phyloP scores from a whole-genome alignment of 1,140 invertebrate species.

The Chionoecetes opilio region DNA sequence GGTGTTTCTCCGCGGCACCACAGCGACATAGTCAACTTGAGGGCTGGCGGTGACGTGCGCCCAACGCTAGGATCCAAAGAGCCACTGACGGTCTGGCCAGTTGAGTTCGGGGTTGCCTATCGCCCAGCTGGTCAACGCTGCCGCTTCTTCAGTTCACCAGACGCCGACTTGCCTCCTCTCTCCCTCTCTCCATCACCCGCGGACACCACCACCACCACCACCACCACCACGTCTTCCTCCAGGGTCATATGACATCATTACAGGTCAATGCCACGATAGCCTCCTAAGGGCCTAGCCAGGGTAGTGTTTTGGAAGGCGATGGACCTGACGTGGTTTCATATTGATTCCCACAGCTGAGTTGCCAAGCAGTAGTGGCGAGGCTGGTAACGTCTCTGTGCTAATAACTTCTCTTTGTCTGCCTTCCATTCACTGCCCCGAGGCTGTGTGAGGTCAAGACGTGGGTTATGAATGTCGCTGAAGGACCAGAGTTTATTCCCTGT shows the following conservation, averaged over 20 bases:
- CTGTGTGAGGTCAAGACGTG: background rate
- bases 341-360: slow-evolving; percentile 72
- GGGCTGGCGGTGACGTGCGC: slow-evolving; percentile 57
- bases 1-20: slow-evolving; percentile 34
- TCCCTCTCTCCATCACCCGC: background rate
- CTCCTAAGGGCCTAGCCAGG: background rate
- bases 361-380: slow-evolving; percentile 21
- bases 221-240: background rate
- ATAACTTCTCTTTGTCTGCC: background rate
- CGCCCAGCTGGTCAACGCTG: slow-evolving; percentile 77
- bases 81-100: slow-evolving; percentile 71
- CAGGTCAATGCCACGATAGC: background rate
- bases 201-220: background rate
- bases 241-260: background rate
- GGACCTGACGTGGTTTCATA: slow-evolving; percentile 73
- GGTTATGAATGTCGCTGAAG: background rate
- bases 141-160: slow-evolving; percentile 43
- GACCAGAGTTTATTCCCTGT: background rate
- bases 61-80: slow-evolving; percentile 61
- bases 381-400: background rate
- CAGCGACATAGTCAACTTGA: slow-evolving; percentile 36
- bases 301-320: slow-evolving; percentile 54
- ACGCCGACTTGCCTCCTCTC: background rate
- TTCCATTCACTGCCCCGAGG: background rate
- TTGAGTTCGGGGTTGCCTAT: slow-evolving; percentile 77